Base-by-base conservation (phyloP, 2,797 vertebrate species). In the Remorina albescens region DNA sequence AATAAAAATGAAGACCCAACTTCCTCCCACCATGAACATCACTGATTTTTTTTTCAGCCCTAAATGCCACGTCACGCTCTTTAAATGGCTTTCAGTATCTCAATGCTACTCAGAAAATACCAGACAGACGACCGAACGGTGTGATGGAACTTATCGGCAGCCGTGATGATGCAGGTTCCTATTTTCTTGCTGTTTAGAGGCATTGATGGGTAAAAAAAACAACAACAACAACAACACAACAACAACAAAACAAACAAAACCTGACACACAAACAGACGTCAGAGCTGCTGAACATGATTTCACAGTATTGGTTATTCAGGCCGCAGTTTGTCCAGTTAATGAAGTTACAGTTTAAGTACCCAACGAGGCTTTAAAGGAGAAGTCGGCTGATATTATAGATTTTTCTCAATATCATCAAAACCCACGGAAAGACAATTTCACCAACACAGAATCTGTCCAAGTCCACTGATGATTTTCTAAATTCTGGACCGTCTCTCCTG, bases 251-350 rank as follows among this genome's bases (percentile, higher is more conserved):
- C 13, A 54, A 25, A 21, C 32, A 60, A 44, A 61, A 72, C 28
- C 39, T 60, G 74, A 67, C 18, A 18, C 23, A 50, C 8, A 41
- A 50, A 50, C 59, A 75, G 36, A 50, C 76, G 37, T 76, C 36
- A 76, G 26, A 62, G 69, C 85, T 73, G 68, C 70, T 46, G 53
- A 66, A 60, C 49, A 71, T 77, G 82, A 74, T 85, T 90, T 93
- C 90, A 92, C 89, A 93, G 88, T 87, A 85, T 83, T 76, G 42
- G 77, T 91, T 77, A 47, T 39, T 74, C 41, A 78, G 60, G 67
- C 50, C 64, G 80, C 63, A 58, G 56, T 65, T 57, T 70, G 80
- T 82, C 75, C 79, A 80, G 80, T 88, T 86, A 19, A 63, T 54
- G 25, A 50, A 50, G 58, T 65, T 63, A 50, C 28, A 51, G 44